Evolutionary conservation across 2,888 invertebrate genomes (phyloP), one percentile per base, ranked within the genome.

Genomic region (Protonemura montana): DNA sequence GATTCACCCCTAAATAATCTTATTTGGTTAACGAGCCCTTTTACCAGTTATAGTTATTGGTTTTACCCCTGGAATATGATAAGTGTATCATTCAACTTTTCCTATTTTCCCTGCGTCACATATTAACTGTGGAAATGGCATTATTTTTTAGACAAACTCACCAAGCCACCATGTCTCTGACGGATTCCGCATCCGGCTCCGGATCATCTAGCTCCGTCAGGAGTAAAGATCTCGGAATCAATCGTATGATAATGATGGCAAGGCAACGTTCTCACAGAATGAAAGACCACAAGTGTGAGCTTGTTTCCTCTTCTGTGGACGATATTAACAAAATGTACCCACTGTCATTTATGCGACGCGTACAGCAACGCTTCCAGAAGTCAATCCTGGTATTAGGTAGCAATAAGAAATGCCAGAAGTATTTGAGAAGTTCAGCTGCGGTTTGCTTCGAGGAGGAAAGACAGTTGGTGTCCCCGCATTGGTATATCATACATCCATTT

Each of bases 401-500:
- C 3, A 90, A 91, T 87, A 90, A 90, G 0, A 88, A 89, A 2
- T 90, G 90, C 0, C 89, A 88, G 42, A 89, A 89, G 81, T 89
- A 89, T 76, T 88, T 91, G 26, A 89, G 91, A 25, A 91, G 91
- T 87, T 88, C 88, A 21, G 90, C 91, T 0, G 90, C 91, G 1
- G 88, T 91, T 3, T 88, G 89, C n/a, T 89, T 89, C 25, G 91
- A 91, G 86, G 91, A 90, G 85, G 89, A 89, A 86, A 88, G 90
- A 28, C 91, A 91, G 41, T 89, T 90, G 7, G 89, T 89, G 26
- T 89, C 89, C 5, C 25, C 87, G 0, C 59, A 90, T 30, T 90
- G 90, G 90, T 91, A 90, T 90, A 87, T 91, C 25, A 90, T 91
- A 87, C 91, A 91, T 88, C 91, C 91, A 0, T 91, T 89, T 87